Evolutionary conservation across 2,113 vertebrate genomes (phyloP).

Genomic region (Puntigrus tetrazona): DNA sequence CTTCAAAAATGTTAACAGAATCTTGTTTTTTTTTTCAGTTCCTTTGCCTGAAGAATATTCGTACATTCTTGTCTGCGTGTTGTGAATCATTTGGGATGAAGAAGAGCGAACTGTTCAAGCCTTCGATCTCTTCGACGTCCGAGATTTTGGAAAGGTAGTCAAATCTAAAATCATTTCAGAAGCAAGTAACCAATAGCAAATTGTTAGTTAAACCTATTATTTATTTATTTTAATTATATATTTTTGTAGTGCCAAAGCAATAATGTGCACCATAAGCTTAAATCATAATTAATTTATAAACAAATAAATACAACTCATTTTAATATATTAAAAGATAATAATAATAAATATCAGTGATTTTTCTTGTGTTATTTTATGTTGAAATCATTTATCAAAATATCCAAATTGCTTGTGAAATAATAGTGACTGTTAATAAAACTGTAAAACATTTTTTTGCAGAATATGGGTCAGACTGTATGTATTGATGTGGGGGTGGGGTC

Average conservation of each 20-base stretch:
- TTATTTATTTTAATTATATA: background rate
- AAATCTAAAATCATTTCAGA: background rate
- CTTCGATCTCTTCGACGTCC: constrained; percentile 94
- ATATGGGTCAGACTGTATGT: constrained; percentile 21
- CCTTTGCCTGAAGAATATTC: constrained; percentile 95
- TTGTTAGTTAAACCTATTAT: background rate
- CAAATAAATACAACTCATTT: too few relatives aligned
- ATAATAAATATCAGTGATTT: background rate
- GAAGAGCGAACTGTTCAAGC: constrained; percentile 94
- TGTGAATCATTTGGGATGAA: constrained; percentile 88
- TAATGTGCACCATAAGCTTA: background rate
- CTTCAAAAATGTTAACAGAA: background rate
- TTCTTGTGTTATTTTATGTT: background rate
- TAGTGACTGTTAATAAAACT: background rate
- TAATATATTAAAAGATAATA: background rate
- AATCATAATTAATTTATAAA: background rate
- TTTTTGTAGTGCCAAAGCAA: background rate
- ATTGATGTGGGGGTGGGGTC: background rate
- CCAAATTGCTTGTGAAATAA: background rate
- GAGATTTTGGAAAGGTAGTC: constrained; percentile 94
- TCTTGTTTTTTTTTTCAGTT: constrained; percentile 75
- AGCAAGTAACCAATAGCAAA: too few relatives aligned
- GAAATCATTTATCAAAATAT: background rate
- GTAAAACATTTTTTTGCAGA: background rate
- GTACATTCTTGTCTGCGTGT: constrained; percentile 89